Evolutionary conservation across 2,797 vertebrate genomes (phyloP).

Genomic region (Pangasius larnaudii): DNA sequence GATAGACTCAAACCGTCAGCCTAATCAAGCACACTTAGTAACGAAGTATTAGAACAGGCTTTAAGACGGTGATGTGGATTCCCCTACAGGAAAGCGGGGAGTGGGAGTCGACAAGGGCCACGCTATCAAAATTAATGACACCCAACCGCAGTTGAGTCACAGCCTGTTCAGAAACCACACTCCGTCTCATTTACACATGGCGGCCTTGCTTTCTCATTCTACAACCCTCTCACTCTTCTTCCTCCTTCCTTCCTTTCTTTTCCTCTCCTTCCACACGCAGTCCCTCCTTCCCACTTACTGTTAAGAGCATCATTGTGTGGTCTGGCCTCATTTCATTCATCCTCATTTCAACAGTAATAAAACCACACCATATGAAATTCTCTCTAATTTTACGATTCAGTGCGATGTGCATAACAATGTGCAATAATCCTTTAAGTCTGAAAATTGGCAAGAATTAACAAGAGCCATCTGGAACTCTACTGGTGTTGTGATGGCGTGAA

Average conservation of each 20-base stretch:
- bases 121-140: constrained; percentile 19
- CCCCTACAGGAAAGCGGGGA: background rate
- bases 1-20: background rate
- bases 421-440: constrained; percentile 18
- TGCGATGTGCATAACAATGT: background rate
- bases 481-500: background rate
- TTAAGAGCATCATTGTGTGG: background rate
- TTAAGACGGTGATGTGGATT: background rate
- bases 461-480: background rate
- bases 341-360: background rate
- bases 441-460: background rate
- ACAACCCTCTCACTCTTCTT: background rate
- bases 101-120: constrained; percentile 23
- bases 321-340: constrained; percentile 11
- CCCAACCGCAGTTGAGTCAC: constrained; percentile 13
- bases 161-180: background rate
- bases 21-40: background rate
- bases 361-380: background rate
- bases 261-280: background rate
- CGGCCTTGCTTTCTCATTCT: background rate
- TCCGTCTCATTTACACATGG: constrained; percentile 15
- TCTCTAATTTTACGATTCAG: background rate
- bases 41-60: background rate
- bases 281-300: background rate
- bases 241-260: too few species aligned